Base-by-base conservation (phyloP, 1,140 invertebrate species). In the Acyrthosiphon pisum region DNA sequence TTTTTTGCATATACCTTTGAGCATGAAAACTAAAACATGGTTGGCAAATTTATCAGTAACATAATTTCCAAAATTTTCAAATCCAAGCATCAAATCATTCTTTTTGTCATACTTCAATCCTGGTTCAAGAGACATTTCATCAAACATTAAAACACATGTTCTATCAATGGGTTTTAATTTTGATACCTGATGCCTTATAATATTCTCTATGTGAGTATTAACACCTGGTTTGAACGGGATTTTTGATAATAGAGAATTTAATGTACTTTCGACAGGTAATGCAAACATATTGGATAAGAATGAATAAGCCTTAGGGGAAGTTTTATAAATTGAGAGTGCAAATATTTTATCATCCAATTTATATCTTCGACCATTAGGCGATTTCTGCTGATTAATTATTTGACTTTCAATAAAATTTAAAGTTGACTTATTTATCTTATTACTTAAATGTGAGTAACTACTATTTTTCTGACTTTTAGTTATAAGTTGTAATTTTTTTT, bases 161-260 rank as follows among this genome's bases (percentile, higher is more conserved):
- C 14, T 37, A 81, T 81, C 76, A 94, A 20, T 93, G 83, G 30
- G 76, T 37, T 48, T 84, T 44, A n/a, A 56, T 76, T 60, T 60
- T 60, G 14, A 76, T 76, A 76, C n/a, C 68, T 76, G 68, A 11
- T 76, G 68, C 68, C n/a, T 41, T 41, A 83, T 83, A 83, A 41
- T 83, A 37, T 81, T 37, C 18, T 81, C 76, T 20, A 81, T 83
- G 6, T 41, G 20, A 83, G 7, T 35, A 83, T 83, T 83, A 83
- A 83, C 7, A 8, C 20, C 76, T 22, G 76, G 76, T 83, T 83
- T 83, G n/a, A 81, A 81, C 14, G 76, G n/a, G 9, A 81, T 81
- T 81, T 81, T 81, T 35, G 30, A 30, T 20, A 81, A 35, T 81
- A 81, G 14, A n/a, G n/a, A 20, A 81, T 35, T 81, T 81, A 81